These are phyloP conservation scores for Siphamia tubifer DNA, from an alignment of 2,113 vertebrate species.

Conservation along the genomic window DNA sequence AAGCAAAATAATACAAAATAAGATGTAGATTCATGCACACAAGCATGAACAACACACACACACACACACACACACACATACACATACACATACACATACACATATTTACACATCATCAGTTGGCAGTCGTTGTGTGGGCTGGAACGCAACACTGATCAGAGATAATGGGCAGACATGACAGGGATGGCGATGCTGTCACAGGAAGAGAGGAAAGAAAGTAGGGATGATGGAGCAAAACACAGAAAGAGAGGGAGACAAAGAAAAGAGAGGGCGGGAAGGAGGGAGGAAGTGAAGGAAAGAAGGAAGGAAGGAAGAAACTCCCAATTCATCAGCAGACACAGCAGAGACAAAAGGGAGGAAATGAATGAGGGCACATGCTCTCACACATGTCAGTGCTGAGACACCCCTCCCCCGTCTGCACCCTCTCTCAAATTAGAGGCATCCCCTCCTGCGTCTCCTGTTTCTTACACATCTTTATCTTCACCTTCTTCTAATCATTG, in stretches of 20 bases:
- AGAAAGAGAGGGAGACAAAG: slow-evolving; percentile 8
- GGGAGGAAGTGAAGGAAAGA: neutral
- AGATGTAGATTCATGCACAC: slow-evolving; percentile 17
- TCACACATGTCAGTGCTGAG: slow-evolving; percentile 52
- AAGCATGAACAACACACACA: neutral
- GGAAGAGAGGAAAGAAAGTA: slow-evolving; percentile 14
- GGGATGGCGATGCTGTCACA: slow-evolving; percentile 41
- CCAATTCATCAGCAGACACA: slow-evolving; percentile 52
- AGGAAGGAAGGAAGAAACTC: slow-evolving; percentile 48
- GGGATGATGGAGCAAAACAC: slow-evolving; percentile 11
- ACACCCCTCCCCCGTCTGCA: slow-evolving; percentile 45
- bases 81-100: neutral
- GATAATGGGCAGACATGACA: slow-evolving; percentile 66
- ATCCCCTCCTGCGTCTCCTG: slow-evolving; percentile 34
- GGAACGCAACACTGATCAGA: slow-evolving; percentile 53
- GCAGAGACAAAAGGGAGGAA: slow-evolving; percentile 70
- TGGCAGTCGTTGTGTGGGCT: slow-evolving; percentile 42
- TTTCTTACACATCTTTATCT: neutral
- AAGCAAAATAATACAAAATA: slow-evolving; percentile 1
- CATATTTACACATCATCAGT: slow-evolving; percentile 1
- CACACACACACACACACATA: neutral
- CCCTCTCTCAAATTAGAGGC: slow-evolving; percentile 49
- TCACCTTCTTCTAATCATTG: slow-evolving; percentile 21
- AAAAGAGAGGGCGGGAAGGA: neutral
- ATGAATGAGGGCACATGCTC: slow-evolving; percentile 55